A percentile compares a stretch with the other conserved stretches of the same genome.
Conservation (phyloP, 1,140 invertebrate species). For the Acromyrmex echinatior region DNA sequence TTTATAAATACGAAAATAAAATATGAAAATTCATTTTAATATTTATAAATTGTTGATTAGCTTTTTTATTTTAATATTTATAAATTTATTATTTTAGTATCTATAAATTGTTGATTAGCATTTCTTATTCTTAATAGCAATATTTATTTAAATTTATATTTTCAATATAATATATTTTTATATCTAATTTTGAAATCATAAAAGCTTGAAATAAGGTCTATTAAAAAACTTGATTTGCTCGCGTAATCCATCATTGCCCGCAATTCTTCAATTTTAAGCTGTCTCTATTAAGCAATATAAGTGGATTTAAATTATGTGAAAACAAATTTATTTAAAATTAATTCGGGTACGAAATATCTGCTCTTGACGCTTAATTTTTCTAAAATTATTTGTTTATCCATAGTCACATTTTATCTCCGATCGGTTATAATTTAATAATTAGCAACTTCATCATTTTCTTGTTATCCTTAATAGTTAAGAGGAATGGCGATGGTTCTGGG, state of each 20-base stretch:
- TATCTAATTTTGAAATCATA: neutral
- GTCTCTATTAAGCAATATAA: neutral
- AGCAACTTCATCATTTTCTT: conserved; percentile 22
- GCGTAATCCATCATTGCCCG: neutral
- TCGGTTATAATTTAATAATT: conserved; percentile 32
- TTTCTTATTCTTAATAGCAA: neutral
- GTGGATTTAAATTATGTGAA: neutral
- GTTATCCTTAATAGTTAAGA: conserved; percentile 23
- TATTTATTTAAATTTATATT: neutral
- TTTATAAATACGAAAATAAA: too few species aligned
- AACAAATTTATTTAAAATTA: conserved; percentile 2
- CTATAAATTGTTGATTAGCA: neutral
- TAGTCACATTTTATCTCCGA: neutral
- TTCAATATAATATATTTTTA: neutral
- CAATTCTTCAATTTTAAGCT: neutral
- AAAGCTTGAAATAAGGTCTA: neutral
- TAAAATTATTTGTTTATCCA: neutral
- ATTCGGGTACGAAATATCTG: neutral
- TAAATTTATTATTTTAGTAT: neutral
- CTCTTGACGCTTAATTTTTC: neutral
- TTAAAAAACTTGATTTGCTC: neutral
- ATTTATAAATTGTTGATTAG: neutral
- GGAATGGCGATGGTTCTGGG: conserved; percentile 43
- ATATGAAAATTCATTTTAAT: neutral
- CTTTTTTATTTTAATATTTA: neutral